phyloP scores from a whole-genome alignment of 2,113 vertebrate species.

The Halichoeres trimaculatus region DNA sequence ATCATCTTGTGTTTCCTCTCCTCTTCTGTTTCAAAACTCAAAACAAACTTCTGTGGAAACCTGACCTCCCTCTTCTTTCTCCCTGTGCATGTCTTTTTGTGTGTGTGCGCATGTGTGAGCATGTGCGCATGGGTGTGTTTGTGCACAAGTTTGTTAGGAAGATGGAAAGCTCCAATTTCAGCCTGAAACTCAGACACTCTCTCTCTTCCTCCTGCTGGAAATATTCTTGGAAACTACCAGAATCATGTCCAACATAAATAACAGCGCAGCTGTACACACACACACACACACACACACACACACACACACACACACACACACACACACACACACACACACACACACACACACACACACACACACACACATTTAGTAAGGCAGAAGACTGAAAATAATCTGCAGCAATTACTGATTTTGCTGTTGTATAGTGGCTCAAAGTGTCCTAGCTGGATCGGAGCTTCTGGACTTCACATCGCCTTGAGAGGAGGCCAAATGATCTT shows the following conservation, averaged over 20 bases:
- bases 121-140: not conserved
- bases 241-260: constrained; percentile 88
- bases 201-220: constrained; percentile 9
- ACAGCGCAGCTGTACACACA: constrained; percentile 80
- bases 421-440: too few species aligned
- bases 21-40: not conserved
- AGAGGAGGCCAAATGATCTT: too few species aligned
- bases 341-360: constrained; percentile 22
- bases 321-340: constrained; percentile 12
- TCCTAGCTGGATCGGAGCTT: constrained; percentile 4
- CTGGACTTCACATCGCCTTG: not conserved
- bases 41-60: constrained; percentile 5
- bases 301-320: constrained; percentile 39
- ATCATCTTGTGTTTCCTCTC: not conserved
- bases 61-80: not conserved
- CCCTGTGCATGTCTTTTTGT: not conserved
- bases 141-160: not conserved
- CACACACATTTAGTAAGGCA: not conserved
- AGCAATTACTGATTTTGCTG: constrained; percentile 26
- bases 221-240: constrained; percentile 70
- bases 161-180: constrained; percentile 52
- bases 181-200: constrained; percentile 39
- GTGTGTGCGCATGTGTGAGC: not conserved
- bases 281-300: constrained; percentile 26
- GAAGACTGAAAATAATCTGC: constrained; percentile 21